These are phyloP conservation scores for Drosophila stalkeri DNA, from an alignment of 2,888 invertebrate genomes.

Conservation along the genomic window DNA sequence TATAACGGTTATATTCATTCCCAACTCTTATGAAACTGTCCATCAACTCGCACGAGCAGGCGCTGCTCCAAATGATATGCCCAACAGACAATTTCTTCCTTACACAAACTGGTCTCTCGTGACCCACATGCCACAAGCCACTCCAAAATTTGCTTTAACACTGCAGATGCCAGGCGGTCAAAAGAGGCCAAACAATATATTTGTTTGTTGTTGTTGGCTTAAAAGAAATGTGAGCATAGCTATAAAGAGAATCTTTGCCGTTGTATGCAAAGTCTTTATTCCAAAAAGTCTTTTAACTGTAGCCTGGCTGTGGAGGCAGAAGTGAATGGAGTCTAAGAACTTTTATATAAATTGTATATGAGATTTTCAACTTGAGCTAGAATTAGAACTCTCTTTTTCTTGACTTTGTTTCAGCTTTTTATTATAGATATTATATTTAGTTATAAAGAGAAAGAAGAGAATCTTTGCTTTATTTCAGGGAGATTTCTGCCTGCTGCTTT, in stretches of 20 bases:
- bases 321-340: too few relatives aligned
- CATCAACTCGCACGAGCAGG: slow-evolving; percentile 17
- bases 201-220: neutral
- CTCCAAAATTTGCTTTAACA: slow-evolving; percentile 43
- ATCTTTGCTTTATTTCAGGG: neutral
- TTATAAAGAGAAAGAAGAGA: too few relatives aligned
- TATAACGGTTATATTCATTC: slow-evolving; percentile 34
- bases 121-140: slow-evolving; percentile 59
- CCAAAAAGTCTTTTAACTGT: too few relatives aligned
- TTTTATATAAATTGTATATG: too few relatives aligned
- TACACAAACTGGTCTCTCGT: slow-evolving; percentile 72
- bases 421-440: too few relatives aligned
- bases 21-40: slow-evolving; percentile 32
- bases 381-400: too few relatives aligned
- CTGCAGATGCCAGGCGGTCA: slow-evolving; percentile 18
- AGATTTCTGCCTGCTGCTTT: too few relatives aligned
- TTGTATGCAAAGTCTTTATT: neutral
- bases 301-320: too few relatives aligned
- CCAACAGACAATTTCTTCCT: slow-evolving; percentile 67
- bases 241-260: neutral
- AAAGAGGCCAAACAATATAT: neutral
- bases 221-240: neutral
- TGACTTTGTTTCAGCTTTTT: too few relatives aligned
- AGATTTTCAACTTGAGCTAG: too few relatives aligned
- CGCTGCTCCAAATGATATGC: slow-evolving; percentile 52